Conservation (phyloP, 1,140 invertebrate genomes). For the Globodera rostochiensis region DNA sequence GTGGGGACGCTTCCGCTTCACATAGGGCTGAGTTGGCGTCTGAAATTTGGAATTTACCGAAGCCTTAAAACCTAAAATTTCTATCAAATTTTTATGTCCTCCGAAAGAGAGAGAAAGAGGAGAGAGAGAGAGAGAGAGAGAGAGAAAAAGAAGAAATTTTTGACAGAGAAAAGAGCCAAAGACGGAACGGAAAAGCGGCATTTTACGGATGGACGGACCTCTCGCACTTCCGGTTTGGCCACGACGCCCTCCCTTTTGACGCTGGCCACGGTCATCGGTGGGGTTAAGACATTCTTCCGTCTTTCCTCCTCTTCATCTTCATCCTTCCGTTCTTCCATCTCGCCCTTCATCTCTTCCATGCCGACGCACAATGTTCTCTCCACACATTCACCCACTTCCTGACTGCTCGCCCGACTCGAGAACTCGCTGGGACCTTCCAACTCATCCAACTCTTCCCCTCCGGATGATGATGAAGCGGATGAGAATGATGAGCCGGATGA, state of each 20-base stretch:
- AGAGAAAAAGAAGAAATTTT: slow-evolving; percentile 1
- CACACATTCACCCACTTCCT: background rate
- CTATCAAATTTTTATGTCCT: background rate
- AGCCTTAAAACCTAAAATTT: background rate
- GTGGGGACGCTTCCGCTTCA: slow-evolving; percentile 35
- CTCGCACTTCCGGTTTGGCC: background rate
- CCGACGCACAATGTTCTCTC: too few relatives aligned
- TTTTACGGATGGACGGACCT: background rate
- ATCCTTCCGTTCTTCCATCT: background rate
- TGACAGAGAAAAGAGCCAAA: slow-evolving; percentile 7
- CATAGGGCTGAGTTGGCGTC: slow-evolving; percentile 41
- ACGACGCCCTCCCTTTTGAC: background rate
- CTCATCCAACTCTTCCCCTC: background rate
- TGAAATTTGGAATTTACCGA: slow-evolving; percentile 11
- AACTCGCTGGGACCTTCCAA: background rate
- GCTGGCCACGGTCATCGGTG: background rate
- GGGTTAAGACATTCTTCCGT: background rate
- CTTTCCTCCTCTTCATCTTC: background rate
- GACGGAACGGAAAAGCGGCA: slow-evolving; percentile 14
- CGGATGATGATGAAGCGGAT: background rate
- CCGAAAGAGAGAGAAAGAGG: background rate
- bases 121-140: background rate
- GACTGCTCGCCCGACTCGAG: slow-evolving; percentile 1
- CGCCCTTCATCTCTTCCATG: too few relatives aligned
- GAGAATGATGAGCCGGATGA: slow-evolving; percentile 1